Evolutionary conservation across 2,113 vertebrate species (phyloP).

Genomic region (Dascyllus trimaculatus): DNA sequence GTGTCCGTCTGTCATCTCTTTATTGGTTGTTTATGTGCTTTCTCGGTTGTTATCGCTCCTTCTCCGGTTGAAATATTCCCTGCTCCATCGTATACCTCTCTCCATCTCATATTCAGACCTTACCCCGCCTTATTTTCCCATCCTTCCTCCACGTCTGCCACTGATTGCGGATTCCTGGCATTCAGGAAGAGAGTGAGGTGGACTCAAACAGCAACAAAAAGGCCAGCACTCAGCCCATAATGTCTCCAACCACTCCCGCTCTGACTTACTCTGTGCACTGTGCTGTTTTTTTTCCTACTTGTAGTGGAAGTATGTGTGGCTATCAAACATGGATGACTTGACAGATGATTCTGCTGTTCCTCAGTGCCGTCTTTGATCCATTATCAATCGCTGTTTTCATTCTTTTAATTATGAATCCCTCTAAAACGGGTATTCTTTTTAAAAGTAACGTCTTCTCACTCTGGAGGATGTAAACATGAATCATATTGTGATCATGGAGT

Average conservation of each 20-base stretch:
- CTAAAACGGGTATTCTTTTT: no score
- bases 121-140: not conserved
- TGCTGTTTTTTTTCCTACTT: not conserved
- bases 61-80: conserved; percentile 51
- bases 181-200: conserved; percentile 23
- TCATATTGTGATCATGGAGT: no score
- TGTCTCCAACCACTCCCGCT: conserved; percentile 29
- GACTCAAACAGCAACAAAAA: conserved; percentile 28
- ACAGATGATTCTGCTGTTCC: conserved; percentile 35
- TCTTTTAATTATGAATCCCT: not conserved
- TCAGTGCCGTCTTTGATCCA: conserved; percentile 11
- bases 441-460: no score
- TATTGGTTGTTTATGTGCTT: conserved; percentile 63
- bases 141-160: not conserved
- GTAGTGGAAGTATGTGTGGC: conserved; percentile 47
- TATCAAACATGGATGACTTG: conserved; percentile 32
- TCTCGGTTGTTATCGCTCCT: conserved; percentile 39
- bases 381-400: conserved; percentile 8
- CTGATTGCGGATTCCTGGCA: conserved; percentile 47
- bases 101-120: conserved; percentile 19
- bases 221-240: conserved; percentile 24
- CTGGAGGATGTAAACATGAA: no score
- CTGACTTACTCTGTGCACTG: not conserved
- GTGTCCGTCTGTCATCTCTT: conserved; percentile 47
- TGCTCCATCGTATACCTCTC: conserved; percentile 24